Conservation (phyloP, 1,140 invertebrate genomes). For the Aleiodes sp. region DNA sequence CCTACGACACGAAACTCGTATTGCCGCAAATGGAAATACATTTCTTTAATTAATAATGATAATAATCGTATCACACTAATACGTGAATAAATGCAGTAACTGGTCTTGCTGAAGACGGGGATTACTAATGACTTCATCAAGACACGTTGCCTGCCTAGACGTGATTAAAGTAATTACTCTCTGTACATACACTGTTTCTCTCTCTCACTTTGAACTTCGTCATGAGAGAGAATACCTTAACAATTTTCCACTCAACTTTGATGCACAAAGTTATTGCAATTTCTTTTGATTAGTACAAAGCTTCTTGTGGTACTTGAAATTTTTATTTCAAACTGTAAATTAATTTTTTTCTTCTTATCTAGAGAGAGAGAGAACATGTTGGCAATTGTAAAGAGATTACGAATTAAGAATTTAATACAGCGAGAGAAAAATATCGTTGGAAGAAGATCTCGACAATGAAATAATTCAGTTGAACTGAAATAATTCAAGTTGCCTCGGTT, state of each 20-base stretch:
- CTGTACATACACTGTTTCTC: neutral
- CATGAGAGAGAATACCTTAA: neutral
- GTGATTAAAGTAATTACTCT: conserved; percentile 47
- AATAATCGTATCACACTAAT: conserved; percentile 7
- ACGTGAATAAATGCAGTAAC: conserved; percentile 11
- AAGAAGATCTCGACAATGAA: too few relatives aligned
- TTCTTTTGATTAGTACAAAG: too few relatives aligned
- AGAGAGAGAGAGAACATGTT: too few relatives aligned
- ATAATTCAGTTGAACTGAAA: too few relatives aligned
- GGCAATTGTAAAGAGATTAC: too few relatives aligned
- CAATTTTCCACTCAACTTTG: neutral
- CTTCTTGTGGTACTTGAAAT: too few relatives aligned
- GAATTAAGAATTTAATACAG: too few relatives aligned
- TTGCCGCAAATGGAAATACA: neutral
- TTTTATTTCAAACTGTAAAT: too few relatives aligned
- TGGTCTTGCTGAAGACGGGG: neutral
- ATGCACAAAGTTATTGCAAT: too few relatives aligned
- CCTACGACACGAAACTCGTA: neutral
- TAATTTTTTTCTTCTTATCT: too few relatives aligned
- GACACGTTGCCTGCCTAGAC: conserved; percentile 36
- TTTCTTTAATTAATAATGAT: conserved; percentile 13
- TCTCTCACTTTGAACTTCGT: neutral
- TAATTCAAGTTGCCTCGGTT: too few relatives aligned
- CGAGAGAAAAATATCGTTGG: too few relatives aligned
- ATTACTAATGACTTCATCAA: conserved; percentile 41